Evolutionary conservation across 37 sponge, comb jelly and placozoan genomes (phyloP), one percentile per base, ranked within the genome.

Genomic region (Hexactinellida sp.): DNA sequence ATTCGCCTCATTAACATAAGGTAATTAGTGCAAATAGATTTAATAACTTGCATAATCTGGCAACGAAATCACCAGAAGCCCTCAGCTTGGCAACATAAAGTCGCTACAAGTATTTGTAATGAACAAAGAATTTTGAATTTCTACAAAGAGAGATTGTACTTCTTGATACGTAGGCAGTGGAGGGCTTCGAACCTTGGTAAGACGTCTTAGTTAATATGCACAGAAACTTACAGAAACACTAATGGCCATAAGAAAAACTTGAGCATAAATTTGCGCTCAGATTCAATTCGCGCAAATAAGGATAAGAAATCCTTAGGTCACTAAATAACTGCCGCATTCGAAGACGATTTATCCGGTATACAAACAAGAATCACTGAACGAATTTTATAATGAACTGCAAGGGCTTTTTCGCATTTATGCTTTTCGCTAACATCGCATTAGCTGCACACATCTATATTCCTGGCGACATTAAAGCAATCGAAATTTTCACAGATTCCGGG

Each of bases 181-280:
- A 63, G 76, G 76, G 76, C 30, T 63, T 63, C 76, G 76, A 63
- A 63, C 34, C 13, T 63, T 63, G 76, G 34, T 63, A 63, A 23
- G 76, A 63, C 34, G 13, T 63, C 76, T 63, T 25, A 16, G 10
- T 16, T 5, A 63, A 63, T 63, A 63, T 63, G 76, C 76, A 63
- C 76, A 63, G 32, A 10, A 7, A 63, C 34, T n/a, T 21, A 25
- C 30, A 23, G 16, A 16, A 47, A 47, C 52, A 28, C 76, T n/a
- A 63, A n/a, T 63, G 76, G 3, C 76, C 21, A 32, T 7, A 10
- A 63, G 21, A 63, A 10, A 41, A 63, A 63, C 28, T 10, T 23
- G 3, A 7, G 76, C 30, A 63, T 21, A 21, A 63, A 63, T 21
- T 63, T 28, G 34, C 5, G 76, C 21, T 10, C 34, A 63, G 13